Conservation (phyloP, 2,888 invertebrate species). For the Pollenia angustigena region DNA sequence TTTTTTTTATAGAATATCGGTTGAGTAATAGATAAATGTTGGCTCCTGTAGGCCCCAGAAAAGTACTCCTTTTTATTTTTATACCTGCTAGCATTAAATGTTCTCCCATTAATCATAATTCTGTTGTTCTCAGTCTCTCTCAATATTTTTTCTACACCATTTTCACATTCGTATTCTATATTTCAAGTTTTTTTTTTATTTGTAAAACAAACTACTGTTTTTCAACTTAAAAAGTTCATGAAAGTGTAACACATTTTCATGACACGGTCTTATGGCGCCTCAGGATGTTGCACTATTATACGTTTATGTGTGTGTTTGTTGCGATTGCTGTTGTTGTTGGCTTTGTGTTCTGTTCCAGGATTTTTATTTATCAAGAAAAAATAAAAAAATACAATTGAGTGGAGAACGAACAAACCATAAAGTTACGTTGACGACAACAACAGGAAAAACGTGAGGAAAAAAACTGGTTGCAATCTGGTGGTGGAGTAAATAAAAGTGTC, state of each 20-base stretch:
- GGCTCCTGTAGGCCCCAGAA: background rate
- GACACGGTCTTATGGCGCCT: conserved; percentile 66
- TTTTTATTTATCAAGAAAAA: conserved; percentile 20
- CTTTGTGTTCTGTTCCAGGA: conserved; percentile 16
- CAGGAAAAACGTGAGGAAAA: conserved; percentile 3
- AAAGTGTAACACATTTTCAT: conserved; percentile 67
- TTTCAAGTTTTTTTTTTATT: conserved; percentile 59
- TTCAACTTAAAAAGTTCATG: conserved; percentile 62
- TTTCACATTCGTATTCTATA: conserved; percentile 38
- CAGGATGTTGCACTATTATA: conserved; percentile 65
- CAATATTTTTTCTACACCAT: background rate
- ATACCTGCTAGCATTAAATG: background rate
- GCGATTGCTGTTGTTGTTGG: background rate
- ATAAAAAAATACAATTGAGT: conserved; percentile 1
- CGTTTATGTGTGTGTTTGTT: conserved; percentile 4
- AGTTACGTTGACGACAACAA: background rate
- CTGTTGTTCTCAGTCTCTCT: background rate
- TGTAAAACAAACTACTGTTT: conserved; percentile 56
- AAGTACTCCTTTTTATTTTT: background rate
- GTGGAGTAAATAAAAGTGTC: conserved; percentile 52
- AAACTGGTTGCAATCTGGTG: conserved; percentile 3
- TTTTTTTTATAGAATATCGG: too few species aligned
- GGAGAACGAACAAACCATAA: background rate
- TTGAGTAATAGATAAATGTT: too few species aligned
- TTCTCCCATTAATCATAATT: conserved; percentile 18